Evolutionary conservation across 1,140 invertebrate genomes (phyloP).

Genomic region (Penaeus vannamei): DNA sequence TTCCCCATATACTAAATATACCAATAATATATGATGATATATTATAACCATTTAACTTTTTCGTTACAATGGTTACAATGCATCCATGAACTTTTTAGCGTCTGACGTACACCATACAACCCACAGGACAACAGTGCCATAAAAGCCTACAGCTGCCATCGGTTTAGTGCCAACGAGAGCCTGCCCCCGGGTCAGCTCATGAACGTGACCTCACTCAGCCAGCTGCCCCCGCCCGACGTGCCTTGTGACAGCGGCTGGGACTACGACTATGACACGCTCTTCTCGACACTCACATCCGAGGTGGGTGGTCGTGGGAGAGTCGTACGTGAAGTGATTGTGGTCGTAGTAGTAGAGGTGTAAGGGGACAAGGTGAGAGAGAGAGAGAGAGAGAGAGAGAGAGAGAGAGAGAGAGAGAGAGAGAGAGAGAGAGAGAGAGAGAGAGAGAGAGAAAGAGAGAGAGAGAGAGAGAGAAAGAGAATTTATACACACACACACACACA

Average conservation of each 20-base stretch:
- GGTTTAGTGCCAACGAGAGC: slow-evolving; percentile 26
- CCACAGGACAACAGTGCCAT: slow-evolving; percentile 3
- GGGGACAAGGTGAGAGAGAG: not conserved
- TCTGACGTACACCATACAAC: not conserved
- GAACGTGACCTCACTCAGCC: slow-evolving; percentile 39
- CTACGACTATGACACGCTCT: slow-evolving; percentile 28
- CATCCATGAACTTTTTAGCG: no score
- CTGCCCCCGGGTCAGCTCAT: not conserved
- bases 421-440: no score
- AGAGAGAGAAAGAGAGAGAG: no score
- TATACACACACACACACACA: no score
- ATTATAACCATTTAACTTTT: no score
- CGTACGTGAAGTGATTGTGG: not conserved
- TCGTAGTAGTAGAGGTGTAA: not conserved
- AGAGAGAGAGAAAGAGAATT: no score
- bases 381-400: no score
- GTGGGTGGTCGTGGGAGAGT: not conserved
- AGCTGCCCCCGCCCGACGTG: not conserved
- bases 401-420: no score
- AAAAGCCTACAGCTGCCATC: slow-evolving; percentile 44
- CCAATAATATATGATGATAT: no score
- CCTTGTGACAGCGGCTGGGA: slow-evolving; percentile 35
- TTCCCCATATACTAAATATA: no score
- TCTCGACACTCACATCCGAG: slow-evolving; percentile 48
- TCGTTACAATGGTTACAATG: no score